Conservation (phyloP, 2,797 vertebrate species). For the Allobates femoralis region DNA sequence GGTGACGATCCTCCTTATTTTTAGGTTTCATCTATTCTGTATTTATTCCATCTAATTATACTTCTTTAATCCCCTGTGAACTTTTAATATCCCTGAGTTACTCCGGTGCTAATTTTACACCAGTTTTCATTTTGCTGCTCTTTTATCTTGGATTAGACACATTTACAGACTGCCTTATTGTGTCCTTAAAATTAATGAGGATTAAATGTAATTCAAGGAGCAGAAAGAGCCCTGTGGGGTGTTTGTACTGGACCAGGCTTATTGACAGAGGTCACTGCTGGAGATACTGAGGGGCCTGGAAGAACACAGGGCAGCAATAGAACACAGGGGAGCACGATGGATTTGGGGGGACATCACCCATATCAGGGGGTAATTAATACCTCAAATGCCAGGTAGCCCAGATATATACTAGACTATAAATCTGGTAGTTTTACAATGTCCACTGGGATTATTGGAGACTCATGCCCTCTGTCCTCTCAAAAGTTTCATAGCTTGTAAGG, state of each 20-base stretch:
- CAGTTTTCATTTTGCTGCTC: conserved; percentile 7
- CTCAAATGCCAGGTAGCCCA: no score
- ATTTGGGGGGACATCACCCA: no score
- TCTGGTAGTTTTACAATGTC: no score
- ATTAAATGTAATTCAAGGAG: conserved; percentile 49
- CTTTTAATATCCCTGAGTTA: conserved; percentile 19
- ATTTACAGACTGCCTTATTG: conserved; percentile 49
- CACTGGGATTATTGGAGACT: no score
- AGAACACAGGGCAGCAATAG: no score
- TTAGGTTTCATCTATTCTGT: conserved; percentile 18
- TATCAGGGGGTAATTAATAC: not conserved
- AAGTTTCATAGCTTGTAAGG: no score
- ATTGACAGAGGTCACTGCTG: conserved; percentile 26
- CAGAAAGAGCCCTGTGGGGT: conserved; percentile 31
- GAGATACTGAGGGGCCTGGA: no score
- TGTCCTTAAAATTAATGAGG: conserved; percentile 53
- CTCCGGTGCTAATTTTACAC: conserved; percentile 42
- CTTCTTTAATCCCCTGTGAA: conserved; percentile 18
- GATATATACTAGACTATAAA: no score
- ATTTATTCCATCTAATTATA: conserved; percentile 33
- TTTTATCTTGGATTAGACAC: conserved; percentile 56
- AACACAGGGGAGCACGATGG: no score
- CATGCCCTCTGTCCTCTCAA: no score
- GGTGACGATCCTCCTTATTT: conserved; percentile 2
- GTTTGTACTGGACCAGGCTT: conserved; percentile 16